These are phyloP conservation scores for Scotopteryx bipunctaria DNA, from an alignment of 2,888 invertebrate genomes.

Conservation along the genomic window DNA sequence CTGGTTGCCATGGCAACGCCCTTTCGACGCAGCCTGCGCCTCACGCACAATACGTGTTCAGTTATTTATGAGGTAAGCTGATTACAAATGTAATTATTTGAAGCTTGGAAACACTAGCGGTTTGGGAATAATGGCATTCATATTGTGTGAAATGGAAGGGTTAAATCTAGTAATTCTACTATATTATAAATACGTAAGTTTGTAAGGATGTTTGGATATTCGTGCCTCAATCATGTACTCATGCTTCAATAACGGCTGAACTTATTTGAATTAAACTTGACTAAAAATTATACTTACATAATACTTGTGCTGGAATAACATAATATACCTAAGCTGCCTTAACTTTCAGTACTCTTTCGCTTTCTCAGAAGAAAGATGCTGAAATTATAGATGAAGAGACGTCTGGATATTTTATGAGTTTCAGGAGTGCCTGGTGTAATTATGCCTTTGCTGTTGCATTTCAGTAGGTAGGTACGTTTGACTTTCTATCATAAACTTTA, in stretches of 20 bases:
- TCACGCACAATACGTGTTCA: slow-evolving; percentile 65
- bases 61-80: slow-evolving; percentile 76
- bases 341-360: no score
- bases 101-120: slow-evolving; percentile 35
- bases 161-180: neutral
- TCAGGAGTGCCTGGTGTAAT: neutral
- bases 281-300: no score
- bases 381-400: neutral
- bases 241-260: no score
- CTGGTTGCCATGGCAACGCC: slow-evolving; percentile 76
- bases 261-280: no score
- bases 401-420: neutral
- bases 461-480: no score
- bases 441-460: no score
- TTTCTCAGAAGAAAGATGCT: neutral
- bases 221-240: no score
- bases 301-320: no score
- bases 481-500: no score
- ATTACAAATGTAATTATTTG: slow-evolving; percentile 74
- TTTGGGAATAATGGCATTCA: slow-evolving; percentile 21
- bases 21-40: slow-evolving; percentile 73
- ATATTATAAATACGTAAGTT: no score
- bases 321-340: no score
- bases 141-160: slow-evolving; percentile 10
- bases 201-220: no score